Base-by-base conservation (phyloP, 2,113 vertebrate species). In the Formicarius rufipectus region DNA sequence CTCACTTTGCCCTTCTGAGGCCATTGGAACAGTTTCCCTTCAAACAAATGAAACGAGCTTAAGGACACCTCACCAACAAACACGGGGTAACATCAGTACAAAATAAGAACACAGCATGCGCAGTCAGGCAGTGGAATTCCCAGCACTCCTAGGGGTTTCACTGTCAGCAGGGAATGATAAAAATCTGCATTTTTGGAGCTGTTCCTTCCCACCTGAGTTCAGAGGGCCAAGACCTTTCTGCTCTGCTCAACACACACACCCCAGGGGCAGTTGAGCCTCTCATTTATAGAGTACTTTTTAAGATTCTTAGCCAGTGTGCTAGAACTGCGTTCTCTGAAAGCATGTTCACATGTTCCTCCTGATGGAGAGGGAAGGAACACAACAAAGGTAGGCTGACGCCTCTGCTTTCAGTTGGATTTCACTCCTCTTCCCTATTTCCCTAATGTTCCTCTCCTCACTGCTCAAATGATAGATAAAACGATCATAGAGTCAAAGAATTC, bases 21-120 rank as follows among this genome's bases (percentile, higher is more conserved):
- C 96, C 98, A 98, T 98, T 79, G 11, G 16, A 52, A 45, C 27
- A 52, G 75, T 60, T 90, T 53, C 45, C 86, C 50, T 62, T 45
- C n/a, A 63, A 77, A 6, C 67, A 72, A 90, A 78, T 28, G 78
- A n/a, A 52, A 33, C 8, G 74, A 89, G 77, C 79, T 52, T 78
- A 60, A 77, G 58, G 35, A 90, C 47, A 93, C 11, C 39, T 27
- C 64, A 66, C 13, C 25, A 88, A 56, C 47, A 58, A 89, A 64
- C 49, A 28, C 10, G 15, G 21, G 59, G 7, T 22, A 59, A 50
- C 28, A 62, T 72, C 79, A 90, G 28, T 7, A 40, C 49, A n/a
- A 44, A 88, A 14, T 12, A 28, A 63, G 75, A 84, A 66, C 25
- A 24, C 45, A 39, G 49, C 9, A 8, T 6, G 10, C n/a, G 30